Conservation (phyloP, 2,113 vertebrate species). For the Lophura nycthemera region DNA sequence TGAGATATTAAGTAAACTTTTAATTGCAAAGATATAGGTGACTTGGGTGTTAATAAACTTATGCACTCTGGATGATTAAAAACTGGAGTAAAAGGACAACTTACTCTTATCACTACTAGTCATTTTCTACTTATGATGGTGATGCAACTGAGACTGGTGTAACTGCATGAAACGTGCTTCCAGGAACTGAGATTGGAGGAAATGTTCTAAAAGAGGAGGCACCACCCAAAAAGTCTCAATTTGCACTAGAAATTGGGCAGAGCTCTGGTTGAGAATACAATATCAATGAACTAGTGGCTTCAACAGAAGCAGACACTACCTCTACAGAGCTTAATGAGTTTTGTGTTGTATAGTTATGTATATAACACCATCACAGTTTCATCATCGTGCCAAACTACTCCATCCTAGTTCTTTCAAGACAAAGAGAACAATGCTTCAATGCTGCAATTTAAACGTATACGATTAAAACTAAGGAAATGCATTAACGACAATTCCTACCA, state of each 20-base stretch:
- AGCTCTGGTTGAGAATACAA: not conserved
- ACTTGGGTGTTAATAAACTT: not conserved
- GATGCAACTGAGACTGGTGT: not conserved
- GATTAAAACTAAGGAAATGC: slow-evolving; percentile 11
- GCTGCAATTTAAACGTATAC: not conserved
- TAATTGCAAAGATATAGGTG: not conserved
- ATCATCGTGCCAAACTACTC: not conserved
- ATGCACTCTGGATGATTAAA: not conserved
- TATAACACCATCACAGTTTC: not conserved
- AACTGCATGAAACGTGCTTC: not conserved
- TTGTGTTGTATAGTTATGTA: not conserved
- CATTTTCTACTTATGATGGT: slow-evolving; percentile 9
- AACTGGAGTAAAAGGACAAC: not conserved
- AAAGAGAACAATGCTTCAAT: slow-evolving; percentile 17
- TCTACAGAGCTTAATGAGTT: not conserved
- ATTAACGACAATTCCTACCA: not conserved
- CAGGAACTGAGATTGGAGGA: not conserved
- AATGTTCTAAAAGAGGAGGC: not conserved
- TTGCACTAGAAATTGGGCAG: not conserved
- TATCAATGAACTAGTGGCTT: not conserved
- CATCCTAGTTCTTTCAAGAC: not conserved
- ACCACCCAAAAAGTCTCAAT: not conserved
- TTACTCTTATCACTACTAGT: not conserved
- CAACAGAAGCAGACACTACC: not conserved
- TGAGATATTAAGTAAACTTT: not conserved